A percentile compares a stretch with the other conserved stretches of the same genome.
phyloP scores from a whole-genome alignment of 2,888 invertebrate species.

The Lampropteryx suffumata region DNA sequence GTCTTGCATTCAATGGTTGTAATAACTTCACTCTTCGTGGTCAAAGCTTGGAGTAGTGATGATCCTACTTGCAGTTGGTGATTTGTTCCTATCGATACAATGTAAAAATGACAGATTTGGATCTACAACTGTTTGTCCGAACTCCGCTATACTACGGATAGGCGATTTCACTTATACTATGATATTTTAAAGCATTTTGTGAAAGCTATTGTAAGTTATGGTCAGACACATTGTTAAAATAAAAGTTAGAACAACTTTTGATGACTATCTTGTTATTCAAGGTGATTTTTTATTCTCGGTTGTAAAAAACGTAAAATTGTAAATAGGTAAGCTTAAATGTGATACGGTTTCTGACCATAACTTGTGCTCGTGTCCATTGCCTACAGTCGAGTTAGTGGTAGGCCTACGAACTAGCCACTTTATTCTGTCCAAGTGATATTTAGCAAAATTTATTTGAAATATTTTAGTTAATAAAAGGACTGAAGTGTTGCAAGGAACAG shows the following conservation, averaged over 20 bases:
- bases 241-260: constrained; percentile 15
- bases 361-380: constrained; percentile 19
- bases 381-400: constrained; percentile 50
- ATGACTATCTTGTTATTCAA: constrained; percentile 21
- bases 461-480: constrained; percentile 69
- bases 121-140: constrained; percentile 7
- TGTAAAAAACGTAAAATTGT: constrained; percentile 17
- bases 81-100: constrained; percentile 25
- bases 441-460: constrained; percentile 61
- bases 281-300: constrained; percentile 8
- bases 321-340: constrained; percentile 27
- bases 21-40: constrained; percentile 16
- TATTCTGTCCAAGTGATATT: constrained; percentile 50
- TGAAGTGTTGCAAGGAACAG: constrained; percentile 57
- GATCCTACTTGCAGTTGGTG: constrained; percentile 26
- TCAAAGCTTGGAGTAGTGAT: constrained; percentile 21
- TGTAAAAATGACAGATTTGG: constrained; percentile 9
- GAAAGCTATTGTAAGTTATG: constrained; percentile 21
- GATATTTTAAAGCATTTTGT: constrained; percentile 15
- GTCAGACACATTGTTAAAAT: constrained; percentile 19
- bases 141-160: too few relatives aligned
- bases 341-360: constrained; percentile 24
- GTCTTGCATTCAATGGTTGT: constrained; percentile 7
- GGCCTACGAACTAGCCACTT: constrained; percentile 51
- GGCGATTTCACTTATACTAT: constrained; percentile 7